Base-by-base conservation (phyloP, 1,140 invertebrate genomes). In the Campoletis sonorensis region DNA sequence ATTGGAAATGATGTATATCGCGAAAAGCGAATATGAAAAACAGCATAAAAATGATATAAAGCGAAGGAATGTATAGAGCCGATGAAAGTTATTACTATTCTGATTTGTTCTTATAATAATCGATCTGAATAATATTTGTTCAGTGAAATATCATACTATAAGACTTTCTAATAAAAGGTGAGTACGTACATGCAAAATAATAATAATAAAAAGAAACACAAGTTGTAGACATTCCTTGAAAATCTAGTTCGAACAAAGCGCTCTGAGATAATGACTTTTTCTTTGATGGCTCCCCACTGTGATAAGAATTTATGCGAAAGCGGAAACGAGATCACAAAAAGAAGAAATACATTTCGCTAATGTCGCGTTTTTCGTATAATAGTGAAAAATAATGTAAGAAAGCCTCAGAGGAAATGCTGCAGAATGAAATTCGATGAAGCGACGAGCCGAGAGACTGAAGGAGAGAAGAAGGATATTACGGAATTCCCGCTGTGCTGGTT, bases 371-470 rank as follows among this genome's bases (percentile, higher is more conserved):
- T 16, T 64, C 61, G 11, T 64, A 13, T n/a, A 23, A 26, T 26
- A 64, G 7, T 27, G 51, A 11, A 64, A 61, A 64, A 45, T 45
- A 45, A 45, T 37, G 4, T 37, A 64, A 64, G 27, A 64, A 21
- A 61, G 4, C 11, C 23, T 64, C 61, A 54, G 51, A n/a, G 51
- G 23, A 64, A 64, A 64, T n/a, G 23, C 61, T 27, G 27, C 23
- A 23, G 61, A 27, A 64, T 64, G 2, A 26, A 64, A 64, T 64
- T 64, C 61, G 23, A 64, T 64, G 61, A 64, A 64, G 61, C 61
- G 23, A 13, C 61, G 61, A 64, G 61, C 27, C 21, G 23, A 64
- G 61, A 15, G 61, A 64, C 11, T 26, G 61, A 27, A 26, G n/a
- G 61, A 64, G 61, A 1, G 23, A 26, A 26, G 23, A 64, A 64